These are phyloP conservation scores for Drosophila lowei DNA, from an alignment of 1,140 invertebrate genomes.

Conservation along the genomic window DNA sequence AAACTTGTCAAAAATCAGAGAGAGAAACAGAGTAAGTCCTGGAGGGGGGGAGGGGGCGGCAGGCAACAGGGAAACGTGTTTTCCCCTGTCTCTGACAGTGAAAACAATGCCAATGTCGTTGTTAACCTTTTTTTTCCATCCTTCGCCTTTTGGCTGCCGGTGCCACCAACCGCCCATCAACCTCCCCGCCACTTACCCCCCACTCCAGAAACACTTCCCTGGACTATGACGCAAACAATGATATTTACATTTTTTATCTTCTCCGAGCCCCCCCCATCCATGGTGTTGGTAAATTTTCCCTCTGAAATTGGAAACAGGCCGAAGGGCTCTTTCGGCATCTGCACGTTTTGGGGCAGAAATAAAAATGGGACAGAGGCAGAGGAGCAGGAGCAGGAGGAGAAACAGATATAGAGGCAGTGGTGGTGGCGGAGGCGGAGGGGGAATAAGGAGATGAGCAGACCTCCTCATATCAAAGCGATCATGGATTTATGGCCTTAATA, in stretches of 20 bases:
- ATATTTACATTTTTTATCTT: slow-evolving; percentile 80
- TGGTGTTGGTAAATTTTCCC: slow-evolving; percentile 47
- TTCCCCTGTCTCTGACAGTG: slow-evolving; percentile 20
- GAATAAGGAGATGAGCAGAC: slow-evolving; percentile 13
- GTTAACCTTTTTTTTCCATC: slow-evolving; percentile 73
- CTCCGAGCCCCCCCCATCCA: not conserved
- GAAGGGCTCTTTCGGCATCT: slow-evolving; percentile 35
- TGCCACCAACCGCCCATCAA: slow-evolving; percentile 1
- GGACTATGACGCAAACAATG: slow-evolving; percentile 75
- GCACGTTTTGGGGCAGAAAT: slow-evolving; percentile 74
- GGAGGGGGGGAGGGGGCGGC: slow-evolving; percentile 9
- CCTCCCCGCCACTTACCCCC: slow-evolving; percentile 5
- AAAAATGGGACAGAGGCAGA: slow-evolving; percentile 31
- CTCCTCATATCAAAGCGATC: slow-evolving; percentile 79
- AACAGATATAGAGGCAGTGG: not conserved
- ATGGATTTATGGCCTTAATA: slow-evolving; percentile 81
- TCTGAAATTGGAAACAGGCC: slow-evolving; percentile 71
- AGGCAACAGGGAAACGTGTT: slow-evolving; percentile 58
- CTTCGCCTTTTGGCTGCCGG: slow-evolving; percentile 24
- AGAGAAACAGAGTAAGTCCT: slow-evolving; percentile 20
- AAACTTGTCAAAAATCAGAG: slow-evolving; percentile 78
- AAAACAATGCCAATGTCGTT: slow-evolving; percentile 79
- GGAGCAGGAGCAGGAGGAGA: not conserved
- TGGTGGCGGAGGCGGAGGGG: not conserved
- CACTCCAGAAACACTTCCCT: slow-evolving; percentile 5